These are phyloP conservation scores for Microplitis demolitor DNA, from an alignment of 1,140 invertebrate species.

Conservation along the genomic window DNA sequence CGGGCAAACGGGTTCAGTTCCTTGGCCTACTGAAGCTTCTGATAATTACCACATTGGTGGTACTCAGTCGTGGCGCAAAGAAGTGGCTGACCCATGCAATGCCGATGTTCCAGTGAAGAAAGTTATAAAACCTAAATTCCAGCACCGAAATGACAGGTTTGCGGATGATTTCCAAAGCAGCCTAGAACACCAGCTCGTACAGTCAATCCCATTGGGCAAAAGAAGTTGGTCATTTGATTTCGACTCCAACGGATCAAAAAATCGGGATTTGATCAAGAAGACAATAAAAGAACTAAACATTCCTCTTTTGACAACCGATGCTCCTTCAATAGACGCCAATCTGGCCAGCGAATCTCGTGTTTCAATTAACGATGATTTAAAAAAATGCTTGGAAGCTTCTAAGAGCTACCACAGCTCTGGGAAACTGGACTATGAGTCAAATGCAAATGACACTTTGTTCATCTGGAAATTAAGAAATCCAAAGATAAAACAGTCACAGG, in stretches of 20 bases:
- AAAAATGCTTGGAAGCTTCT: background rate
- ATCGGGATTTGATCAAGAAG: no score
- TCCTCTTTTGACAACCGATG: no score
- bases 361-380: background rate
- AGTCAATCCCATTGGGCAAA: no score
- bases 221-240: no score
- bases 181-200: no score
- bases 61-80: slow-evolving; percentile 31
- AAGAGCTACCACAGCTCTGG: background rate
- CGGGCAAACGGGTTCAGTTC: background rate
- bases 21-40: slow-evolving; percentile 29
- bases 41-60: slow-evolving; percentile 29
- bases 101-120: background rate
- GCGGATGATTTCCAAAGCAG: no score
- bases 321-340: background rate
- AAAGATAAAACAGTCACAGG: slow-evolving; percentile 2
- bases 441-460: no score
- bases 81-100: slow-evolving; percentile 11
- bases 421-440: background rate
- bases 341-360: no score
- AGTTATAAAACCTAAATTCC: background rate
- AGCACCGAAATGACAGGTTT: no score
- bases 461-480: background rate
- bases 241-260: no score
- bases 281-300: no score